Percentiles rank a stretch among this genome's conserved stretches.
phyloP scores from a whole-genome alignment of 2,888 invertebrate species.

The Pollenia labialis region DNA sequence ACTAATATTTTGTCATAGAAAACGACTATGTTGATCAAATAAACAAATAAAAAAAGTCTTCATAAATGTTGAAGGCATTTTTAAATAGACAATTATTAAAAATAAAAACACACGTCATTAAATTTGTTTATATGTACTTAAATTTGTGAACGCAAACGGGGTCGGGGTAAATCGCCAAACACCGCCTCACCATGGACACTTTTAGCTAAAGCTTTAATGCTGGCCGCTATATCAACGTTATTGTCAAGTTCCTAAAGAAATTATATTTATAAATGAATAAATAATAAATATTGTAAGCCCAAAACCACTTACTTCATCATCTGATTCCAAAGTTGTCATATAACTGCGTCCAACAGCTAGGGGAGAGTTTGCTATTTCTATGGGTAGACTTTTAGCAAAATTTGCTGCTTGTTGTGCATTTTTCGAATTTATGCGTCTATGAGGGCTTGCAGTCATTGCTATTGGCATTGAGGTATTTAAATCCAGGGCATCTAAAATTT shows the following conservation, averaged over 20 bases:
- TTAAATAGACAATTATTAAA: conserved; percentile 43
- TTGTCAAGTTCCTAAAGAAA: conserved; percentile 85
- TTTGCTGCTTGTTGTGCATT: conserved; percentile 75
- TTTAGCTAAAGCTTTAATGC: conserved; percentile 95
- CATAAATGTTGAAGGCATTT: conserved; percentile 43
- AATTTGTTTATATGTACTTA: conserved; percentile 82
- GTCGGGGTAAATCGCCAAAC: conserved; percentile 94
- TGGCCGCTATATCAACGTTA: conserved; percentile 93
- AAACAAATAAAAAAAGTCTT: conserved; percentile 37
- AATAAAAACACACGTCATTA: conserved; percentile 8
- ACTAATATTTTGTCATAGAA: conserved; percentile 46
- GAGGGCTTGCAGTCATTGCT: conserved; percentile 75
- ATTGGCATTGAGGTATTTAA: conserved; percentile 81
- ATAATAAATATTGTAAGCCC: background rate
- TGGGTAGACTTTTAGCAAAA: conserved; percentile 91
- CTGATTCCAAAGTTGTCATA: conserved; percentile 74
- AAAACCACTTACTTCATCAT: conserved; percentile 80
- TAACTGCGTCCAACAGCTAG: conserved; percentile 76
- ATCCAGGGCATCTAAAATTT: conserved; percentile 82
- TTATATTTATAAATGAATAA: background rate
- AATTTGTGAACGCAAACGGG: conserved; percentile 93
- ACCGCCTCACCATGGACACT: conserved; percentile 94
- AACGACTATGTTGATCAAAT: conserved; percentile 39
- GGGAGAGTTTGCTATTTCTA: conserved; percentile 88
- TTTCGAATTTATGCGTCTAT: conserved; percentile 62